phyloP scores from a whole-genome alignment of 2,797 vertebrate genomes.

The Lutjanus argentimaculatus region DNA sequence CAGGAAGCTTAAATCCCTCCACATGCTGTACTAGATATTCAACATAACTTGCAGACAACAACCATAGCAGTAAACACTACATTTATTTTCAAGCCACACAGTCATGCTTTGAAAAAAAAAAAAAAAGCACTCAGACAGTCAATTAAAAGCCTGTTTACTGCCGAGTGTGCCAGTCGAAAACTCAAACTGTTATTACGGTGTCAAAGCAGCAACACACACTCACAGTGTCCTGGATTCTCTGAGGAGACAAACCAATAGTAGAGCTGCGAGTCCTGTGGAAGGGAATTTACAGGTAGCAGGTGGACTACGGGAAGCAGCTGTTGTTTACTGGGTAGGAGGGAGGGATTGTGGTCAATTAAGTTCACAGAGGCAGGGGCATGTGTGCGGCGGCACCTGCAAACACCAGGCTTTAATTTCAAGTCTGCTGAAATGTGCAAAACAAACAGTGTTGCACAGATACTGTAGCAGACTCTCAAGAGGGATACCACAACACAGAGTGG shows the following conservation, averaged over 20 bases:
- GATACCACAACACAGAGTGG: not conserved
- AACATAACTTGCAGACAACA: slow-evolving; percentile 10
- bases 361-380: slow-evolving; percentile 34
- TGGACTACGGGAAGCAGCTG: slow-evolving; percentile 66
- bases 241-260: slow-evolving; percentile 27
- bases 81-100: slow-evolving; percentile 20
- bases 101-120: slow-evolving; percentile 34
- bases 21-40: not conserved
- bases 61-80: not conserved
- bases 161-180: not conserved
- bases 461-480: slow-evolving; percentile 1
- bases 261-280: slow-evolving; percentile 36
- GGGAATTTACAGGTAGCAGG: slow-evolving; percentile 66
- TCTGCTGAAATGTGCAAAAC: slow-evolving; percentile 38
- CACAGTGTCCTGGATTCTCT: not conserved
- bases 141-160: slow-evolving; percentile 44
- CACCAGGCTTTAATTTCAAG: slow-evolving; percentile 18
- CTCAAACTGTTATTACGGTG: slow-evolving; percentile 58
- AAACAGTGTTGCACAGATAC: slow-evolving; percentile 5
- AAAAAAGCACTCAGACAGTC: slow-evolving; percentile 21
- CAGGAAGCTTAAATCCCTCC: slow-evolving; percentile 1
- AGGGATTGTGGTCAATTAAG: slow-evolving; percentile 41
- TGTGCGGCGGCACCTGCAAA: slow-evolving; percentile 35
- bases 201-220: slow-evolving; percentile 28
- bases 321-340: slow-evolving; percentile 55